Base-by-base conservation (phyloP, 2,113 vertebrate species). In the Hucho hucho region DNA sequence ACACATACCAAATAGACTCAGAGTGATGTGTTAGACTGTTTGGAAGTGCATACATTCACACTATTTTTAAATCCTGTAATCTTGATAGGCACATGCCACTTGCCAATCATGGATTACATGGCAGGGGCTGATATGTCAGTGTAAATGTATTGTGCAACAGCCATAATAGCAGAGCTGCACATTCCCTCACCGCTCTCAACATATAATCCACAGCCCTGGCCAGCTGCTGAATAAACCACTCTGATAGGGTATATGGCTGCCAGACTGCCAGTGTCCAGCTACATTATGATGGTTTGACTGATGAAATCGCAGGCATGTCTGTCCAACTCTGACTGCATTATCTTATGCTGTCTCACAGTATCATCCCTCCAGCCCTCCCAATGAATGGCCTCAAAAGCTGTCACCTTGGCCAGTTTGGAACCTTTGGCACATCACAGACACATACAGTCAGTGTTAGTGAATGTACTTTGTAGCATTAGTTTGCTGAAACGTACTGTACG, bases 81-180 rank as follows among this genome's bases (percentile, higher is more conserved):
- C 91, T 90, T 83, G 82, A 90, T 87, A 72, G 81, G 78, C 82
- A 78, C 76, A 77, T 83, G 82, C 84, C 82, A 87, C 87, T 82
- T 93, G 93, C 84, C 93, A 93, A 88, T 93, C 92, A 92, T 89
- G 79, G 87, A 78, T 88, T 84, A 82, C 83, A 85, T 91, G 87
- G 89, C 67, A 58, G 72, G 66, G 83, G 78, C 84, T 82, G 93
- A 93, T 92, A 93, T 92, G 93, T 92, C 92, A 89, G 75, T 79
- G 76, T 77, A 83, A 89, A 83, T 88, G 79, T 86, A 89, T 87
- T 47, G 63, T 81, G 80, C 79, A 90, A 88, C 88, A 86, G 88
- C 87, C 86, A 74, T 71, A 88, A 80, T 85, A 79, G 86, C 76
- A 73, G 65, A 58, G 69, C 12, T 68, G 73, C 22, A 87, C 87